Evolutionary conservation across 1,140 invertebrate species (phyloP).

Genomic region (Bombus polaris): DNA sequence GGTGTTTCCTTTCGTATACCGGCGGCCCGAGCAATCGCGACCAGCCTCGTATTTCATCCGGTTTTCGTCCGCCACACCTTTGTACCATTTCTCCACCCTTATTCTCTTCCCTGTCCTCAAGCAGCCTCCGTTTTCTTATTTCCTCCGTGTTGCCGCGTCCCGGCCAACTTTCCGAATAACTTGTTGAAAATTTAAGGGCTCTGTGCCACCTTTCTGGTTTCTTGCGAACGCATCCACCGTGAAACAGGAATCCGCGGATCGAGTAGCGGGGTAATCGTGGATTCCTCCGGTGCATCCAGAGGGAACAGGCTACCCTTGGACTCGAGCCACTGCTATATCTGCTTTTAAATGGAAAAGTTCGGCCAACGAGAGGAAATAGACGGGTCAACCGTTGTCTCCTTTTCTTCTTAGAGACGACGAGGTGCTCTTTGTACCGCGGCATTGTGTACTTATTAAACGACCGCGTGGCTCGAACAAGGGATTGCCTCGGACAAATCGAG

Average conservation of each 20-base stretch:
- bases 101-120: not conserved
- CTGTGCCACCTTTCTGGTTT: not conserved
- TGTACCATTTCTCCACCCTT: not conserved
- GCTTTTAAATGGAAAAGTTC: conserved; percentile 32
- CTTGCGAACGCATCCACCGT: conserved; percentile 27
- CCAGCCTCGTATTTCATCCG: conserved; percentile 56
- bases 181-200: conserved; percentile 62
- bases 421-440: not conserved
- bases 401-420: too few species aligned
- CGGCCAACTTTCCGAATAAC: conserved; percentile 52
- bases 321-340: too few species aligned
- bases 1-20: conserved; percentile 20
- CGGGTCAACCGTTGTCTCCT: not conserved
- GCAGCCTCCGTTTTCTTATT: not conserved
- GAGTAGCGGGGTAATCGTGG: conserved; percentile 11
- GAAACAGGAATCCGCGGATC: conserved; percentile 40
- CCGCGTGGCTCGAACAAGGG: not conserved
- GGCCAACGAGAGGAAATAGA: not conserved
- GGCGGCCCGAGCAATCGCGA: conserved; percentile 50
- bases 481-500: not conserved
- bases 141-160: not conserved
- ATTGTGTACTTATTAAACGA: conserved; percentile 31
- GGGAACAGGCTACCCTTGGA: not conserved
- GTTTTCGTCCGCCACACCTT: conserved; percentile 38
- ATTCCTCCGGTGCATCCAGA: conserved; percentile 3